Percentiles rank a stretch among this genome's conserved stretches.
Evolutionary conservation across 2,113 vertebrate species (phyloP).

Genomic region (Xenopus laevis): DNA sequence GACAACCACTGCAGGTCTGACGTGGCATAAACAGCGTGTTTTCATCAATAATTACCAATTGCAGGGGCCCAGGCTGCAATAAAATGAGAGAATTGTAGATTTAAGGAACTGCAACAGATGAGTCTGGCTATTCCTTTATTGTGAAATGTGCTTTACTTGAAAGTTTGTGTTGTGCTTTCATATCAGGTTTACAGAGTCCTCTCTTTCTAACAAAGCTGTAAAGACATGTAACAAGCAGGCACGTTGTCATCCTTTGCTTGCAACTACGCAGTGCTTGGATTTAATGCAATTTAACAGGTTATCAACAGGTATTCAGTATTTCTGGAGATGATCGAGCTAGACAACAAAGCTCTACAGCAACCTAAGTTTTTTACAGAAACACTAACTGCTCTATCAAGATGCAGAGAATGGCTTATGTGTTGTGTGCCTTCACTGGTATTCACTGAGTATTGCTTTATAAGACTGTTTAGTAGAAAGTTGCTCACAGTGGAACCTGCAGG

Average conservation of each 20-base stretch:
- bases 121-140: background rate
- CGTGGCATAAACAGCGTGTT: too few relatives aligned
- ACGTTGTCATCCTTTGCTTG: too few relatives aligned
- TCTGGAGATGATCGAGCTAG: conserved; percentile 26
- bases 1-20: too few relatives aligned
- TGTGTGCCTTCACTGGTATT: background rate
- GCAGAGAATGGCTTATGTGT: background rate
- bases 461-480: conserved; percentile 5
- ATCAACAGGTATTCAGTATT: conserved; percentile 28
- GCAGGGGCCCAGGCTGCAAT: too few relatives aligned
- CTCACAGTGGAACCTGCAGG: conserved; percentile 2
- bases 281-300: conserved; percentile 39
- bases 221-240: conserved; percentile 9
- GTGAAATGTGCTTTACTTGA: background rate
- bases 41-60: too few relatives aligned
- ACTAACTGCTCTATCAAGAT: background rate
- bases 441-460: background rate
- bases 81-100: too few relatives aligned
- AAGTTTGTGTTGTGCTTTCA: too few relatives aligned
- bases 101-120: too few relatives aligned
- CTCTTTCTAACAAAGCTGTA: conserved; percentile 3
- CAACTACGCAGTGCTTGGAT: background rate
- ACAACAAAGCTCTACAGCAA: background rate
- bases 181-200: background rate
- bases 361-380: background rate